Base-by-base conservation (phyloP, 2,797 vertebrate genomes). In the Toxotes lorentzi region DNA sequence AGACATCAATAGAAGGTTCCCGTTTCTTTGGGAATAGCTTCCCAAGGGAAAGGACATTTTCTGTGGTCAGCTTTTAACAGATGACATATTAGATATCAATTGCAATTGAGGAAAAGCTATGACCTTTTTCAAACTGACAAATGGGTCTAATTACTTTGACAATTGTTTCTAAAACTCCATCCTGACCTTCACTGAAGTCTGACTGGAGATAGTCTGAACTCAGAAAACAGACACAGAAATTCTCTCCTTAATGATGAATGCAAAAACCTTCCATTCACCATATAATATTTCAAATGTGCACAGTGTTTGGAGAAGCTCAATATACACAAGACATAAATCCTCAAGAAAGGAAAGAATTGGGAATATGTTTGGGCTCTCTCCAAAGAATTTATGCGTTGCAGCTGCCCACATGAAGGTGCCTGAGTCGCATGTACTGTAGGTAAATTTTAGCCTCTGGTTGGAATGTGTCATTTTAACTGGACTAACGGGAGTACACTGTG, bases 1-100 rank as follows among this genome's bases (percentile, higher is more conserved):
- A 54, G 65, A 84, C 83, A 84, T 90, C 80, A 90, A 76, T 78
- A 86, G 89, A 91, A 83, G 57, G 19, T 93, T 79, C 82, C 69
- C 86, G 84, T 69, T 90, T 93, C 90, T 88, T 87, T 62, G 34
- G 62, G 34, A 11, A 40, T 57, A 70, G 41, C 47, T 81, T 83
- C 86, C 76, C 57, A 4, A 11, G 67, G 77, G 83, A 93, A 90
- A 91, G 2, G 10, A 84, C 78, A 60, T 65, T 76, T 87, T 92
- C 87, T 91, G 73, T 65, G 56, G 32, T 70, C 67, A 59, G 32
- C 27, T 51, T 68, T 80, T 82, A 79, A 79, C 75, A 83, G 68
- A 81, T 89, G 71, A 79, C 78, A 88, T 63, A 81, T 50, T 87
- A 84, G 79, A 92, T 89, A 81, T 81, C 79, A 88, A 76, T 82